These are phyloP conservation scores for Lepisosteus osseus DNA, from an alignment of 2,113 vertebrate species.

Conservation along the genomic window DNA sequence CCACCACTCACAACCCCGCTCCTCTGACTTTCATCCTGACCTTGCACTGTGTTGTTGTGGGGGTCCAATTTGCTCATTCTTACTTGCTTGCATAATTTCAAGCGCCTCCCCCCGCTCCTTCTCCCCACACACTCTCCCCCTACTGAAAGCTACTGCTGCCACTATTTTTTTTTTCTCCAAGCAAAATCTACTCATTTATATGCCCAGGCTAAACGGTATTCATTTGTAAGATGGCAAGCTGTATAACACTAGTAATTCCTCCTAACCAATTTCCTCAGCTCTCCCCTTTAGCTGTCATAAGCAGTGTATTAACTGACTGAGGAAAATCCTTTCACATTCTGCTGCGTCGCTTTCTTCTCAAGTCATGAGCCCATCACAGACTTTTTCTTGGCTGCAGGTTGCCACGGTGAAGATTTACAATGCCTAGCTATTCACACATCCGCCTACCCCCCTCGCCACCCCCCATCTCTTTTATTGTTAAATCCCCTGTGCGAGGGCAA, in stretches of 20 bases:
- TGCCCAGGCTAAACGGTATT: slow-evolving; percentile 81
- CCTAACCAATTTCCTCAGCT: slow-evolving; percentile 78
- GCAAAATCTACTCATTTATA: slow-evolving; percentile 87
- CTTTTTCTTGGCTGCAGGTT: slow-evolving; percentile 74
- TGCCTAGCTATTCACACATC: slow-evolving; percentile 82
- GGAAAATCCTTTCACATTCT: slow-evolving; percentile 82
- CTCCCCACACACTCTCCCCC: slow-evolving; percentile 35
- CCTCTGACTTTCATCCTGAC: slow-evolving; percentile 87
- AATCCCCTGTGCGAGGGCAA: slow-evolving; percentile 80
- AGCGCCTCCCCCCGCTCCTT: slow-evolving; percentile 62
- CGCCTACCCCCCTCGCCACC: slow-evolving; percentile 62
- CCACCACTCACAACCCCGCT: slow-evolving; percentile 74
- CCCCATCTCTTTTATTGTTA: slow-evolving; percentile 63
- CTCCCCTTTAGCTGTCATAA: slow-evolving; percentile 85
- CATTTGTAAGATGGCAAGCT: slow-evolving; percentile 77
- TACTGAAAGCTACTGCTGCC: slow-evolving; percentile 56
- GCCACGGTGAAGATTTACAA: slow-evolving; percentile 91
- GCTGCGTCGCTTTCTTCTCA: slow-evolving; percentile 77
- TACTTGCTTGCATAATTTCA: slow-evolving; percentile 88
- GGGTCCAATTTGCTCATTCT: slow-evolving; percentile 91
- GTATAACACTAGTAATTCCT: slow-evolving; percentile 82
- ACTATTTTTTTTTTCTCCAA: slow-evolving; percentile 48
- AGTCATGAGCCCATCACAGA: slow-evolving; percentile 84
- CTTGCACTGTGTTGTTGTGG: slow-evolving; percentile 76
- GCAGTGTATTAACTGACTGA: slow-evolving; percentile 86